Base-by-base conservation (phyloP, 1,140 invertebrate species). In the Anastrepha ludens region DNA sequence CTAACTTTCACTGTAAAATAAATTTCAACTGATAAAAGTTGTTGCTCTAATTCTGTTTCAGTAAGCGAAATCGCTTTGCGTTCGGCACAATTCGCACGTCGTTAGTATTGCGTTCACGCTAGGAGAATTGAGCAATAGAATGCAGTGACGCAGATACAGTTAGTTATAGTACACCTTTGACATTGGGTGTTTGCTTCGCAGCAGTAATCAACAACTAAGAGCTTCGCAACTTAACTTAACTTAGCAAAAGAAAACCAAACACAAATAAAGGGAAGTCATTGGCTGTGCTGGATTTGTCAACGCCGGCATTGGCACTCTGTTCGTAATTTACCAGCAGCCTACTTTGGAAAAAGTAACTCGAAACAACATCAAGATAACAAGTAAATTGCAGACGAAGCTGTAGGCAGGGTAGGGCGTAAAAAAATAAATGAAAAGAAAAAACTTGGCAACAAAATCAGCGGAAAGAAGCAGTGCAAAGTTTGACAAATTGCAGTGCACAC, bases 401-500 rank as follows among this genome's bases (percentile, higher is more conserved):
- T 13, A 8, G 64, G 29, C 64, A 67, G 64, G 17, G n/a, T 17
- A 62, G 13, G 9, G 3, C 47, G 9, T 6, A 81, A 81, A 11
- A 55, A 58, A 81, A 81, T 15, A 81, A 81, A n/a, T n/a, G 2
- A 29, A 81, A 13, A 29, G n/a, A 17, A 81, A 81, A 81, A 81
- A 55, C 47, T 50, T 81, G 74, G 44, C 74, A 81, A 55, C 74
- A 20, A 81, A 81, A 81, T 81, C 74, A 81, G 47, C 9, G 44
- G n/a, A 50, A 47, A 17, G n/a, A 50, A 47, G 55, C 50, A 55
- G 47, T 55, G 47, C 9, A 81, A n/a, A 81, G 74, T 55, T 81
- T 81, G 74, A 81, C 74, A 81, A 81, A 81, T 81, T 81, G 74
- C 74, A 81, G 74, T 55, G 74, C 74, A 81, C 47, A 81, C 74